Percentiles rank a stretch among this genome's conserved stretches.
Evolutionary conservation across 2,113 vertebrate genomes (phyloP).

Genomic region (Seriola aureovittata): DNA sequence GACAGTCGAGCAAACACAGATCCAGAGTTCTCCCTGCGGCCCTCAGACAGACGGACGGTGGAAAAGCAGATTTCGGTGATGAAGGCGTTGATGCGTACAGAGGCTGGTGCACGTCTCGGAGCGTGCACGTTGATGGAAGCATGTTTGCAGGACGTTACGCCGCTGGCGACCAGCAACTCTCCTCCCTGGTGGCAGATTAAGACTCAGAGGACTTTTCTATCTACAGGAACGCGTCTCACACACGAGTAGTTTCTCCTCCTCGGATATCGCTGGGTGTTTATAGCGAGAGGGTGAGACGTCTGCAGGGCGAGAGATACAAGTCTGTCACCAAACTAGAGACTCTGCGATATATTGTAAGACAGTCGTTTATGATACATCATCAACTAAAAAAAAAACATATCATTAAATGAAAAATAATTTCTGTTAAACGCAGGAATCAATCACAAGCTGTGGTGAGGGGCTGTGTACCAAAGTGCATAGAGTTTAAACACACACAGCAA

Average conservation of each 20-base stretch:
- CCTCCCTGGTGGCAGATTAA: slow-evolving; percentile 32
- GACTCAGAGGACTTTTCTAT: slow-evolving; percentile 52
- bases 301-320: slow-evolving; percentile 9
- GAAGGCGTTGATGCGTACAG: slow-evolving; percentile 31
- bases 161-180: background rate
- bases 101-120: slow-evolving; percentile 25
- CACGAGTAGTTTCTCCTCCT: background rate
- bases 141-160: background rate
- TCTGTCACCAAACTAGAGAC: background rate
- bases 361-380: slow-evolving; percentile 6
- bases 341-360: slow-evolving; percentile 14
- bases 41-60: slow-evolving; percentile 13
- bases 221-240: slow-evolving; percentile 55
- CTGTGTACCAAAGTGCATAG: slow-evolving; percentile 29
- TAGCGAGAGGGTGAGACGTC: slow-evolving; percentile 15
- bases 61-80: background rate
- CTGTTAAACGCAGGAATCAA: slow-evolving; percentile 23
- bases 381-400: background rate
- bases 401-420: slow-evolving; percentile 23
- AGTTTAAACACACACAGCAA: slow-evolving; percentile 15
- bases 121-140: slow-evolving; percentile 25
- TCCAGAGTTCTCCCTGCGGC: background rate
- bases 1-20: slow-evolving; percentile 13
- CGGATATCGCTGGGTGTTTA: background rate
- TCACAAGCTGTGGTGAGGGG: background rate